These are phyloP conservation scores for Eupithecia centaureata DNA, from an alignment of 2,888 invertebrate genomes.

Conservation along the genomic window DNA sequence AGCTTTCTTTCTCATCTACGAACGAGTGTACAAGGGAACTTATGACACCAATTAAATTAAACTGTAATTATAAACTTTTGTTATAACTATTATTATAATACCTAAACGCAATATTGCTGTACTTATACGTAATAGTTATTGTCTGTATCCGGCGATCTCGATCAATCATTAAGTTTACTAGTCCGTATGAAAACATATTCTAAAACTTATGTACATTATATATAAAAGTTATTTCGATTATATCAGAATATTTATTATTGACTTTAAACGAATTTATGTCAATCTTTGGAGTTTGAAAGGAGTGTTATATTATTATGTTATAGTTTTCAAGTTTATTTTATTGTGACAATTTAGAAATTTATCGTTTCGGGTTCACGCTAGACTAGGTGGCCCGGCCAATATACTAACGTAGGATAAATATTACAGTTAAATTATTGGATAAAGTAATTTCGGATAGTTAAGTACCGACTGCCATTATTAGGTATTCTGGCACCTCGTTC, in stretches of 20 bases:
- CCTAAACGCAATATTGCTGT: neutral
- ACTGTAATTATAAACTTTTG: neutral
- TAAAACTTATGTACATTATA: slow-evolving; percentile 78
- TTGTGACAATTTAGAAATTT: slow-evolving; percentile 77
- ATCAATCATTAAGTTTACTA: slow-evolving; percentile 69
- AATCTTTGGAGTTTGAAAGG: slow-evolving; percentile 57
- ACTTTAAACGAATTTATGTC: slow-evolving; percentile 79
- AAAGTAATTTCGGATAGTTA: slow-evolving; percentile 51
- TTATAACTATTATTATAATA: too few relatives aligned
- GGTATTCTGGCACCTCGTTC: slow-evolving; percentile 60
- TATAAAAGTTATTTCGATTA: slow-evolving; percentile 82
- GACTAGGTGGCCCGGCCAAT: slow-evolving; percentile 79
- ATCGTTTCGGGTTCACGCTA: slow-evolving; percentile 80
- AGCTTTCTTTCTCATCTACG: slow-evolving; percentile 57
- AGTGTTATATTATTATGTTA: slow-evolving; percentile 72
- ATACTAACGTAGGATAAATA: slow-evolving; percentile 64
- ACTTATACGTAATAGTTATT: slow-evolving; percentile 3
- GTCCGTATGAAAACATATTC: slow-evolving; percentile 76
- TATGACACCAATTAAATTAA: slow-evolving; percentile 20
- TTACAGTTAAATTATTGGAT: slow-evolving; percentile 61
- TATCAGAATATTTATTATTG: slow-evolving; percentile 80
- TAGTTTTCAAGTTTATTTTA: slow-evolving; percentile 77
- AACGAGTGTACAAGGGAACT: slow-evolving; percentile 14
- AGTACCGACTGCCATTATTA: slow-evolving; percentile 57
- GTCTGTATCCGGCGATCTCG: slow-evolving; percentile 67